Percentiles rank a stretch among this genome's conserved stretches.
Conservation (phyloP, 2,888 invertebrate species). For the Cryptophagus acutangulus region DNA sequence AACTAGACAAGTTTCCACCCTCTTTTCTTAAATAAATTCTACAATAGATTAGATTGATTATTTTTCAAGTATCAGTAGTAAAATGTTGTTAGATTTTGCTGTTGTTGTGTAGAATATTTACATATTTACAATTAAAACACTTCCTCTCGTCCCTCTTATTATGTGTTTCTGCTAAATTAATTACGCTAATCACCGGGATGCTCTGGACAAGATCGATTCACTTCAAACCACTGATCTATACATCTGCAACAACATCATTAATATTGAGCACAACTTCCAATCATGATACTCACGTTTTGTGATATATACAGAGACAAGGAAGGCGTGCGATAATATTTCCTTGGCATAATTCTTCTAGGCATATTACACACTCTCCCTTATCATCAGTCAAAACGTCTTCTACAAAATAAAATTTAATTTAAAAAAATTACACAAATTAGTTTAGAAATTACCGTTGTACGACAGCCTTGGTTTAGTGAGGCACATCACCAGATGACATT, state of each 20-base stretch:
- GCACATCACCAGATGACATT: conserved; percentile 99
- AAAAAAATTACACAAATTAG: conserved; percentile 16
- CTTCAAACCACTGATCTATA: conserved; percentile 99
- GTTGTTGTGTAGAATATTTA: not conserved
- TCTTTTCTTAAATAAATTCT: too few relatives aligned
- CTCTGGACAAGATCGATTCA: conserved; percentile 97
- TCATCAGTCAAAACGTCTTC: conserved; percentile 95
- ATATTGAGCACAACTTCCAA: conserved; percentile 1
- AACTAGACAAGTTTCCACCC: too few relatives aligned
- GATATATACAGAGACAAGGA: conserved; percentile 99
- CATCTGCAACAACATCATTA: conserved; percentile 60
- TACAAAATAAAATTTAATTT: conserved; percentile 51
- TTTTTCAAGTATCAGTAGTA: too few relatives aligned
- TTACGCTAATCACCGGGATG: conserved; percentile 86
- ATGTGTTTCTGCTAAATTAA: conserved; percentile 11
- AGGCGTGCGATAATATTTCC: conserved; percentile 97
- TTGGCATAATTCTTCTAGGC: conserved; percentile 91
- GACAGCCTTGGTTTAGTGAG: conserved; percentile 97
- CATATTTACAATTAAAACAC: conserved; percentile 32
- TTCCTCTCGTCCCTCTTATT: not conserved
- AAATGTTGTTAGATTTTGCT: not conserved
- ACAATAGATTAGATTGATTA: too few relatives aligned
- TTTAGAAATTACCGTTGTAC: conserved; percentile 80
- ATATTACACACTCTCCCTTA: conserved; percentile 99
- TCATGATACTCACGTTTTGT: conserved; percentile 73